Percentiles rank a stretch among this genome's conserved stretches.
Evolutionary conservation across 2,113 vertebrate genomes (phyloP).

Genomic region (Prochilodus magdalenae): DNA sequence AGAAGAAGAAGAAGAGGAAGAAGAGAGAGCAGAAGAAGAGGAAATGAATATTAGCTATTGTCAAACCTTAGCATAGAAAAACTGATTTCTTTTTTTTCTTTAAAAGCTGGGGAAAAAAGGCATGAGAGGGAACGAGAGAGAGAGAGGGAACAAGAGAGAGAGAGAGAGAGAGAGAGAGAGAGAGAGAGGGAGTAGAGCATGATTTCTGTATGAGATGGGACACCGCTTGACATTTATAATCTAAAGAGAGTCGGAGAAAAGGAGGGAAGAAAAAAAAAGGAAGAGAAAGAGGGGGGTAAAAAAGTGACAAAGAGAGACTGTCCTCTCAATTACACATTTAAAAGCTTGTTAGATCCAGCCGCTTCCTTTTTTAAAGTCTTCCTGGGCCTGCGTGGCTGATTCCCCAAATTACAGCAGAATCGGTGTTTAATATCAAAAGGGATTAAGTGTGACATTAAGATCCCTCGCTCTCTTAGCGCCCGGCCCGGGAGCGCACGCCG

Average conservation of each 20-base stretch:
- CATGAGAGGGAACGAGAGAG: not conserved
- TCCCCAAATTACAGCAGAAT: conserved; percentile 57
- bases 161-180: too few species aligned
- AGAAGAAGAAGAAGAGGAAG: conserved; percentile 25
- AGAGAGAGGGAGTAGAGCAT: conserved; percentile 43
- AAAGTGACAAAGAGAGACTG: conserved; percentile 18
- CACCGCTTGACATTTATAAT: conserved; percentile 56
- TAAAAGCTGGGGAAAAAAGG: conserved; percentile 13
- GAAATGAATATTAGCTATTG: conserved; percentile 48
- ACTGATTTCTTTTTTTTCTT: conserved; percentile 26
- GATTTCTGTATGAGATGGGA: conserved; percentile 65
- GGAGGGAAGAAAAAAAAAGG: conserved; percentile 8
- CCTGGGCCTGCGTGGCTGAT: conserved; percentile 35
- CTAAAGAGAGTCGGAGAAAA: conserved; percentile 48
- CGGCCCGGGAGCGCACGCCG: not conserved
- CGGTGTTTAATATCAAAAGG: conserved; percentile 47
- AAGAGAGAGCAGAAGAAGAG: too few species aligned
- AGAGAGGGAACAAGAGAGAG: conserved; percentile 2
- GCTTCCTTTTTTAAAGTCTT: conserved; percentile 43
- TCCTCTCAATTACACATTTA: conserved; percentile 51
- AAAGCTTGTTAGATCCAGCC: conserved; percentile 44
- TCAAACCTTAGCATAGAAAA: conserved; percentile 36
- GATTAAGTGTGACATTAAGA: conserved; percentile 44
- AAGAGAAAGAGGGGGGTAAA: not conserved
- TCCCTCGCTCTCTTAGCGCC: not conserved